Evolutionary conservation across 2,113 vertebrate species (phyloP).

Genomic region (Pavo muticus): DNA sequence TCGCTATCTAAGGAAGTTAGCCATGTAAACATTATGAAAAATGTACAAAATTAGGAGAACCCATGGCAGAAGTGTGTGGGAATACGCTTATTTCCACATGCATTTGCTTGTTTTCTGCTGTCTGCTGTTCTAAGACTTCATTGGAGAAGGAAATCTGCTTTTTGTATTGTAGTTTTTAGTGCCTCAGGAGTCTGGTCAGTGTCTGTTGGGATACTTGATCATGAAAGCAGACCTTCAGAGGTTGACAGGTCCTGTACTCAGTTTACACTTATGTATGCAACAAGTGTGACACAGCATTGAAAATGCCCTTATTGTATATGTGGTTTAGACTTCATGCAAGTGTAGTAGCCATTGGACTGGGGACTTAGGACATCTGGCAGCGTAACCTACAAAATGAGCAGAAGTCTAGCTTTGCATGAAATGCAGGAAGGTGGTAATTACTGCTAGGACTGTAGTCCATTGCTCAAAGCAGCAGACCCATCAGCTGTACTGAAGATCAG

Average conservation of each 20-base stretch:
- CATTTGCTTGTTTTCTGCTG: conserved; percentile 1
- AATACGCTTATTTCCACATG: not conserved
- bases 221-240: not conserved
- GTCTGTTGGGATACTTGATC: not conserved
- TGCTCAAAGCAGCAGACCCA: not conserved
- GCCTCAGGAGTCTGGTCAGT: not conserved
- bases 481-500: not conserved
- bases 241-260: not conserved
- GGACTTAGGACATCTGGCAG: rapidly evolving
- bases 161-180: not conserved
- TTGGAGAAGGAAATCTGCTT: not conserved
- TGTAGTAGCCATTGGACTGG: not conserved
- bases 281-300: not conserved
- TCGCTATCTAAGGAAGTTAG: not conserved
- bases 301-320: not conserved
- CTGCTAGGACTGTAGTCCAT: not conserved
- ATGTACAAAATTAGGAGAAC: not conserved
- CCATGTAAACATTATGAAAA: not conserved
- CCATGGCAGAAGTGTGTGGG: not conserved
- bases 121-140: not conserved
- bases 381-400: not conserved
- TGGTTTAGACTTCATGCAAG: not conserved
- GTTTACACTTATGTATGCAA: not conserved
- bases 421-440: not conserved
- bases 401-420: not conserved